These are phyloP conservation scores for Anthopleura xanthogrammica DNA, from an alignment of 92 coral and sea anemone species.

Conservation along the genomic window DNA sequence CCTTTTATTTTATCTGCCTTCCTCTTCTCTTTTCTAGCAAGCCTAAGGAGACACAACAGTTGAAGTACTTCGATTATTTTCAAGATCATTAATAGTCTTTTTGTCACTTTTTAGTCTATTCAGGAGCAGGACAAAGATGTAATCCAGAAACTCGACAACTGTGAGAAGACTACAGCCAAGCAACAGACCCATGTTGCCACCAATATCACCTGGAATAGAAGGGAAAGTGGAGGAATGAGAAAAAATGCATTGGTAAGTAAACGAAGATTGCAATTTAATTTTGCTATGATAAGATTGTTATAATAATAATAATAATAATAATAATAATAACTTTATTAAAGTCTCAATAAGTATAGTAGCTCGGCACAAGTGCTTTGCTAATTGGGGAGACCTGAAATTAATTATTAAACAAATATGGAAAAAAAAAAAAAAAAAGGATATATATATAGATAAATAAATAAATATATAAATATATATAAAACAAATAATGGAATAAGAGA, in stretches of 20 bases:
- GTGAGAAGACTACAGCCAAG: constrained; percentile 25
- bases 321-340: too few relatives aligned
- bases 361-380: too few relatives aligned
- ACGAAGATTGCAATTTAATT: too few relatives aligned
- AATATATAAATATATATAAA: too few relatives aligned
- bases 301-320: too few relatives aligned
- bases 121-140: background rate
- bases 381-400: too few relatives aligned
- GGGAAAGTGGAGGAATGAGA: background rate
- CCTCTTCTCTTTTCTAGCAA: background rate
- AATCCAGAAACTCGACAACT: constrained; percentile 9
- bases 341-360: too few relatives aligned
- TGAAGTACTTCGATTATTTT: background rate
- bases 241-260: background rate
- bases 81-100: background rate
- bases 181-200: constrained; percentile 28
- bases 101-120: background rate
- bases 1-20: background rate
- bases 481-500: too few relatives aligned
- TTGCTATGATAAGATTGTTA: background rate
- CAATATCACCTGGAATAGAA: constrained; percentile 24
- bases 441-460: too few relatives aligned
- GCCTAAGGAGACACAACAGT: background rate
- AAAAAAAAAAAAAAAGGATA: too few relatives aligned
- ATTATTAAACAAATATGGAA: too few relatives aligned